Conservation (phyloP, 30 jellyfish, hydroid and myxozoan species). For the Turritopsis rubra region DNA sequence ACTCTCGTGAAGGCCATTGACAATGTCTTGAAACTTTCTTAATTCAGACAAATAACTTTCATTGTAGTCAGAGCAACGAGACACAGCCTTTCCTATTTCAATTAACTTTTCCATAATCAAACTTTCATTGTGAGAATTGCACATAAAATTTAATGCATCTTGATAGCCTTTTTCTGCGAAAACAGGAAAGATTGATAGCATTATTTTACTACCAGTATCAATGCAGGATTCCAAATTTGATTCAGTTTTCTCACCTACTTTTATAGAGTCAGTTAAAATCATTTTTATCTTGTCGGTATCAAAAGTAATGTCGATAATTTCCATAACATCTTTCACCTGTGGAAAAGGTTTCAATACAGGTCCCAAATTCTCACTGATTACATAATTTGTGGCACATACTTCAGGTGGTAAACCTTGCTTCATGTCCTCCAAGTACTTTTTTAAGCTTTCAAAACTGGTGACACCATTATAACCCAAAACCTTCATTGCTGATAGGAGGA, state of each 20-base stretch:
- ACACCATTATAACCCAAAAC: neutral
- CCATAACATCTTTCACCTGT: neutral
- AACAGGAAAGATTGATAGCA: neutral
- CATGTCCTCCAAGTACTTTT: neutral
- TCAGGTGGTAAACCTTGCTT: neutral
- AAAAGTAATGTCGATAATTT: neutral
- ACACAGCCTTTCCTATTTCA: neutral
- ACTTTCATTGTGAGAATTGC: neutral
- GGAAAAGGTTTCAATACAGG: neutral
- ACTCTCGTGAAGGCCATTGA: neutral
- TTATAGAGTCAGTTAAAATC: neutral
- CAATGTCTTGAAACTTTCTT: neutral
- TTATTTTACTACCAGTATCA: neutral
- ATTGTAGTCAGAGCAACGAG: neutral
- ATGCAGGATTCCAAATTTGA: neutral
- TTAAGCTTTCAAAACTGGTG: neutral
- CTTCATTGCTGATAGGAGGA: neutral
- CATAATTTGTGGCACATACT: neutral
- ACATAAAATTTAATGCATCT: neutral
- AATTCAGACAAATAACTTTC: neutral
- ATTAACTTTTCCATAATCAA: neutral
- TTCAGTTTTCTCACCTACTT: neutral
- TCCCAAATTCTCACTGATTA: neutral
- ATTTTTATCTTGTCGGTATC: neutral
- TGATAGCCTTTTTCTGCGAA: neutral